Percentiles rank a stretch among this genome's conserved stretches.
phyloP scores from a whole-genome alignment of 2,113 vertebrate species.

The Paramisgurnus dabryanus region DNA sequence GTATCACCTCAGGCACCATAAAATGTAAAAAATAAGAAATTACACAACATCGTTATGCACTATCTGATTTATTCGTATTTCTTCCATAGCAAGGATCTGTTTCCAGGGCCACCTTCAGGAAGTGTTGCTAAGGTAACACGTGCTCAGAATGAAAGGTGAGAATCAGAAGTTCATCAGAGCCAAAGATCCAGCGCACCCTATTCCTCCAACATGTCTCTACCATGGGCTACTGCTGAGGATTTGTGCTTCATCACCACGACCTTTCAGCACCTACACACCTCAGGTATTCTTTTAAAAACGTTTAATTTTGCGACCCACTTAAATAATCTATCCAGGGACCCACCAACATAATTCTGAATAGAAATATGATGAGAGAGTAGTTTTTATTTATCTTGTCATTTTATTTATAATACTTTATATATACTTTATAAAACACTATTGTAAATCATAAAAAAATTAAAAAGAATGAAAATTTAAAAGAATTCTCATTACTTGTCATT shows the following conservation, averaged over 20 bases:
- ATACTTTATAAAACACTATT: too few relatives aligned
- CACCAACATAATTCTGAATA: too few relatives aligned
- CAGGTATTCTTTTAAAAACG: slow-evolving; percentile 57
- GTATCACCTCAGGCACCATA: not conserved
- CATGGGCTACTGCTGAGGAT: slow-evolving; percentile 81
- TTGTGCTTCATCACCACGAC: slow-evolving; percentile 84
- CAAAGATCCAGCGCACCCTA: not conserved
- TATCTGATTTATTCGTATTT: not conserved
- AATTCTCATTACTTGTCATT: too few relatives aligned
- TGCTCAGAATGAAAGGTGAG: slow-evolving; percentile 48
- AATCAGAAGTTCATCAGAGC: slow-evolving; percentile 43
- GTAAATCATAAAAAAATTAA: too few relatives aligned
- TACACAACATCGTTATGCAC: too few relatives aligned
- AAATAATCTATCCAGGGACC: too few relatives aligned
- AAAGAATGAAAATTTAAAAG: too few relatives aligned
- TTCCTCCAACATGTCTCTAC: slow-evolving; percentile 13
- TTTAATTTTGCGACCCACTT: not conserved
- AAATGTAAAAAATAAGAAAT: too few relatives aligned
- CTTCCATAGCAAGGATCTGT: slow-evolving; percentile 1
- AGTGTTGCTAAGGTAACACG: slow-evolving; percentile 62
- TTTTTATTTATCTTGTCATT: too few relatives aligned
- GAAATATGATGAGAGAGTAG: too few relatives aligned
- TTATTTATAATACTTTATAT: too few relatives aligned
- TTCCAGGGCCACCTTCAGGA: slow-evolving; percentile 44
- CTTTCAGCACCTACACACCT: slow-evolving; percentile 85